Conservation (phyloP, 2,888 invertebrate genomes). For the Andrena bicolor region DNA sequence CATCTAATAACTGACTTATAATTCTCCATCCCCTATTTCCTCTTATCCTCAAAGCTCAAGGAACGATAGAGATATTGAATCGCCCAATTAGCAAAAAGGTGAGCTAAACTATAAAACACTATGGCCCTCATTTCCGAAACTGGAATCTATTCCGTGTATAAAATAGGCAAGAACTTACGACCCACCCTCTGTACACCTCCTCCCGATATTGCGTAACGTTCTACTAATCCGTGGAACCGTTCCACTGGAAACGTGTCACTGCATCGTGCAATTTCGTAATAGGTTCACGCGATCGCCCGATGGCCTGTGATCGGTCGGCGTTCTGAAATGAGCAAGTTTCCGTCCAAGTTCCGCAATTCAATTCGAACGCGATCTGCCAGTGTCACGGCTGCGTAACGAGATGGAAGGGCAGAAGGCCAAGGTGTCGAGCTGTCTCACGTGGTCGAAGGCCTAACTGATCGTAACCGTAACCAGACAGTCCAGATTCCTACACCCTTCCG, state of each 20-base stretch:
- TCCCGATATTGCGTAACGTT: background rate
- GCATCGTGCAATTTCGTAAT: slow-evolving; percentile 10
- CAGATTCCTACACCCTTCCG: slow-evolving; percentile 69
- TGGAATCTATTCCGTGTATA: no score
- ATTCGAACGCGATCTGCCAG: slow-evolving; percentile 53
- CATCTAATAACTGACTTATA: no score
- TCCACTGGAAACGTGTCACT: slow-evolving; percentile 1
- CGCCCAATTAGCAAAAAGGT: no score
- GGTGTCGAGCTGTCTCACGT: slow-evolving; percentile 70
- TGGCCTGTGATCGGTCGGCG: slow-evolving; percentile 22
- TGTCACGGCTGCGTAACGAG: slow-evolving; percentile 56
- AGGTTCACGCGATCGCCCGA: slow-evolving; percentile 14
- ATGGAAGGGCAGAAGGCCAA: slow-evolving; percentile 67
- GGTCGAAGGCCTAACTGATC: slow-evolving; percentile 70
- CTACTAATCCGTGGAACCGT: background rate
- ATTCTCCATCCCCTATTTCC: no score
- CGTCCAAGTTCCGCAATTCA: slow-evolving; percentile 36
- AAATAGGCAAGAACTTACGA: no score
- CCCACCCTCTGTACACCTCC: background rate
- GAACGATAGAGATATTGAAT: no score
- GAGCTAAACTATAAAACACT: no score
- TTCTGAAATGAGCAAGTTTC: slow-evolving; percentile 32
- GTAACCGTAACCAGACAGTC: slow-evolving; percentile 72
- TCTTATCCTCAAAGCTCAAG: no score
- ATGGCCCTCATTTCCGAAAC: no score